Conservation (phyloP, 1,140 invertebrate species). For the Penaeus indicus region DNA sequence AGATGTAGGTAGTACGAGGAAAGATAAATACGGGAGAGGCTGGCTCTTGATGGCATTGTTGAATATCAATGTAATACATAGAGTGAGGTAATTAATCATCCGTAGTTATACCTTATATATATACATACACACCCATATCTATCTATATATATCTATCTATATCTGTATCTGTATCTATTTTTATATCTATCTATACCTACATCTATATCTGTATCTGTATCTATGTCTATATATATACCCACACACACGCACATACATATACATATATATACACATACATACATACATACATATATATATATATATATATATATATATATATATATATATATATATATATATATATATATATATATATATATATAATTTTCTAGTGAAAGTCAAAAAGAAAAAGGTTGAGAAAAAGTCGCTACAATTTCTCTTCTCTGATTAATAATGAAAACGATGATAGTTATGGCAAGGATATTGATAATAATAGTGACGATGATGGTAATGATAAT, state of each 20-base stretch:
- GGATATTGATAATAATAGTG: too few relatives aligned
- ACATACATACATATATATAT: slow-evolving; percentile 37
- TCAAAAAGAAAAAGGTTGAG: too few relatives aligned
- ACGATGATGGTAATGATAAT: too few relatives aligned
- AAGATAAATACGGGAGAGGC: neutral
- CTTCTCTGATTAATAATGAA: too few relatives aligned
- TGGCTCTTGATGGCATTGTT: neutral
- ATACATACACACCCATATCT: slow-evolving; percentile 14
- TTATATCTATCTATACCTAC: too few relatives aligned
- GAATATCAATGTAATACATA: slow-evolving; percentile 3
- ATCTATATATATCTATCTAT: neutral
- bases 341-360: slow-evolving; percentile 4
- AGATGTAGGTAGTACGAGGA: neutral
- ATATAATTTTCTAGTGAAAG: neutral
- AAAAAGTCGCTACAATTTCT: too few relatives aligned
- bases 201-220: neutral
- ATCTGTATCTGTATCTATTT: neutral
- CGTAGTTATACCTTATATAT: slow-evolving; percentile 17
- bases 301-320: slow-evolving; percentile 41
- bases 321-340: neutral
- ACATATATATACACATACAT: neutral
- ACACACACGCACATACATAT: neutral
- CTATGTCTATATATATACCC: neutral
- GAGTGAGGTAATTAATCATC: slow-evolving; percentile 20
- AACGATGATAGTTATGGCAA: too few relatives aligned